A percentile compares a stretch with the other conserved stretches of the same genome.
Evolutionary conservation across 2,113 vertebrate species (phyloP).

Genomic region (Catharus bicknelli): DNA sequence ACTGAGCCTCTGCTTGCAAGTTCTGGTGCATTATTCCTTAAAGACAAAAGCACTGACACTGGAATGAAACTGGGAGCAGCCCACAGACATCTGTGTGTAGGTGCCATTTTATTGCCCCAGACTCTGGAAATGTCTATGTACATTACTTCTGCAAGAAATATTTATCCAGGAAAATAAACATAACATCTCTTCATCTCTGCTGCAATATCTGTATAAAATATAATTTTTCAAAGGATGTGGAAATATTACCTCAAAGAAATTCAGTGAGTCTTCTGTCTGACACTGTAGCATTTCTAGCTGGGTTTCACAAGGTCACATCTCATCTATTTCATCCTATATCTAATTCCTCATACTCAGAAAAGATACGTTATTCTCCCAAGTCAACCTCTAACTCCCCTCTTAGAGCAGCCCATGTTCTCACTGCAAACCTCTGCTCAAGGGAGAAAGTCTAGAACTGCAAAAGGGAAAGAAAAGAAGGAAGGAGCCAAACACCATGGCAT

Average conservation of each 20-base stretch:
- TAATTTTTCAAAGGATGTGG: background rate
- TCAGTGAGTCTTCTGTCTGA: background rate
- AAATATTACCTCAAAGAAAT: background rate
- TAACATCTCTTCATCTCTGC: background rate
- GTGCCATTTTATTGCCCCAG: background rate
- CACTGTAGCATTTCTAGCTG: background rate
- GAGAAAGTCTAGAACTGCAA: background rate
- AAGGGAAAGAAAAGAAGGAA: background rate
- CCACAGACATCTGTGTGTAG: background rate
- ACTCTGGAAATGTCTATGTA: background rate
- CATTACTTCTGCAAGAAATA: background rate
- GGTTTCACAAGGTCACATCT: background rate
- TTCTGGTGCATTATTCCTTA: background rate
- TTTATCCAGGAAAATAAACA: background rate
- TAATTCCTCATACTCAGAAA: background rate
- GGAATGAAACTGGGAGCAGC: background rate
- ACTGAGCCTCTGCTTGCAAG: background rate
- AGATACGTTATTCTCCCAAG: background rate
- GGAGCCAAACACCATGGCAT: background rate
- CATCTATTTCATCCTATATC: background rate
- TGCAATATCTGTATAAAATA: background rate
- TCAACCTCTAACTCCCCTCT: background rate
- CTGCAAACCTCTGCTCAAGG: background rate
- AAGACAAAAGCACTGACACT: background rate
- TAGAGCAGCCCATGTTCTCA: background rate